Conservation (phyloP, 2,888 invertebrate species). For the Caenorhabditis panamensis region DNA sequence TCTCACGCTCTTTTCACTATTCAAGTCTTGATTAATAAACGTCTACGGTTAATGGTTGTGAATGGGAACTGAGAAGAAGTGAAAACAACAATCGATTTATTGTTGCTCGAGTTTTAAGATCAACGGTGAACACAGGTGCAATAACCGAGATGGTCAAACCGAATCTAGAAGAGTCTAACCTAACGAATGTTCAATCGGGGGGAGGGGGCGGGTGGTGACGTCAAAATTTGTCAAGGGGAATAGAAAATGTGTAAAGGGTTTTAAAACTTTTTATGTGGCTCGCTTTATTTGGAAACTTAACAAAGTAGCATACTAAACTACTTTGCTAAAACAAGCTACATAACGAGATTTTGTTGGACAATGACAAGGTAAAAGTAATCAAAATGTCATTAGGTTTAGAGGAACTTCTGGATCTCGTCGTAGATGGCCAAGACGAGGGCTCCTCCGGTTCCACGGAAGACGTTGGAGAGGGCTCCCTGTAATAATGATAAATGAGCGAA, state of each 20-base stretch:
- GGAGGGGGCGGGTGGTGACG: slow-evolving; percentile 22
- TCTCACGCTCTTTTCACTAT: not conserved
- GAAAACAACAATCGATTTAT: slow-evolving; percentile 43
- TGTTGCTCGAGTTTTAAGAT: slow-evolving; percentile 56
- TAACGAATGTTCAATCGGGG: slow-evolving; percentile 60
- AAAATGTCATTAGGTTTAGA: slow-evolving; percentile 29
- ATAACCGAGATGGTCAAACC: slow-evolving; percentile 62
- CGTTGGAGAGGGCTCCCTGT: slow-evolving; percentile 78
- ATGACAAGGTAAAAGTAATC: slow-evolving; percentile 39
- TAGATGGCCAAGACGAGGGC: slow-evolving; percentile 94
- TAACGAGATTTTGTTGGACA: slow-evolving; percentile 63
- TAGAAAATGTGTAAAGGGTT: slow-evolving; percentile 30
- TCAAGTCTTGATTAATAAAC: slow-evolving; percentile 28
- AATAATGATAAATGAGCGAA: slow-evolving; percentile 3
- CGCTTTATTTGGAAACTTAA: slow-evolving; percentile 57
- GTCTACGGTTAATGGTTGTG: slow-evolving; percentile 24
- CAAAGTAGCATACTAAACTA: slow-evolving; percentile 60
- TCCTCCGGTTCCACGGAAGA: slow-evolving; percentile 89
- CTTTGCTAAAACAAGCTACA: slow-evolving; percentile 67
- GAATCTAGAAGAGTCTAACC: slow-evolving; percentile 44
- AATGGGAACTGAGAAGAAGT: not conserved
- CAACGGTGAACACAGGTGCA: slow-evolving; percentile 59
- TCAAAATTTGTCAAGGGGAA: slow-evolving; percentile 36
- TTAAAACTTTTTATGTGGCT: slow-evolving; percentile 64
- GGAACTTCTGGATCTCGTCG: slow-evolving; percentile 85